phyloP scores from a whole-genome alignment of 2,113 vertebrate genomes.

The Cyanoderma ruficeps region DNA sequence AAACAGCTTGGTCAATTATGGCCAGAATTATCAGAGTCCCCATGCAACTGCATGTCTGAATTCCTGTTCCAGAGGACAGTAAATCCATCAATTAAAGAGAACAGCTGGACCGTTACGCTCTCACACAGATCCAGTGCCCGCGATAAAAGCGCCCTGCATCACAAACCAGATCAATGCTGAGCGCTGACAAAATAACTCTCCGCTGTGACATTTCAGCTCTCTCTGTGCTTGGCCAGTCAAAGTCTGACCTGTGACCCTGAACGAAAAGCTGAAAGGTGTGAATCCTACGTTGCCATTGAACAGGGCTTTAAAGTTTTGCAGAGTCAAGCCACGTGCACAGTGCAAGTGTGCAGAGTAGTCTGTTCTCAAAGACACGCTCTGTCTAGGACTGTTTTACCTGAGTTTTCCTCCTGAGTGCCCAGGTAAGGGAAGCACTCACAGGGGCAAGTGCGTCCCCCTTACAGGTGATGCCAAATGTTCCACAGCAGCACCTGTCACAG shows the following conservation, averaged over 20 bases:
- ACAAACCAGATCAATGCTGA: neutral
- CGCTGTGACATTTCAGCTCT: neutral
- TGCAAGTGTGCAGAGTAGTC: neutral
- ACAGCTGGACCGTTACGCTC: neutral
- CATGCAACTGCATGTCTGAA: neutral
- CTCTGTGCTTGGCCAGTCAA: neutral
- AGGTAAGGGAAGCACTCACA: neutral
- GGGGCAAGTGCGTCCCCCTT: neutral
- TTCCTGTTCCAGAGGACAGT: neutral
- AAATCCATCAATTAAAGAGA: neutral
- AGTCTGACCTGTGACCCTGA: neutral
- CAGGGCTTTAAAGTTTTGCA: neutral
- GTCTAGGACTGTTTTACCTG: neutral
- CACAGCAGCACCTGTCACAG: neutral
- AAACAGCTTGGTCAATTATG: neutral
- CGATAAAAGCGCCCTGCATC: neutral
- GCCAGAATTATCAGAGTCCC: neutral
- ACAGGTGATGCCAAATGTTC: fast-evolving
- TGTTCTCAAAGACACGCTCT: neutral
- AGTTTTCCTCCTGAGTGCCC: neutral
- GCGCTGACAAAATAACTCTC: neutral
- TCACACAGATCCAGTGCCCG: neutral
- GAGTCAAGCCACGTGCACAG: neutral
- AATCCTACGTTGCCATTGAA: neutral
- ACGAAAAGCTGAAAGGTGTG: neutral